Percentiles rank a stretch among this genome's conserved stretches.
These are phyloP conservation scores for Phthorimaea operculella DNA, from an alignment of 1,140 invertebrate species.

Conservation along the genomic window DNA sequence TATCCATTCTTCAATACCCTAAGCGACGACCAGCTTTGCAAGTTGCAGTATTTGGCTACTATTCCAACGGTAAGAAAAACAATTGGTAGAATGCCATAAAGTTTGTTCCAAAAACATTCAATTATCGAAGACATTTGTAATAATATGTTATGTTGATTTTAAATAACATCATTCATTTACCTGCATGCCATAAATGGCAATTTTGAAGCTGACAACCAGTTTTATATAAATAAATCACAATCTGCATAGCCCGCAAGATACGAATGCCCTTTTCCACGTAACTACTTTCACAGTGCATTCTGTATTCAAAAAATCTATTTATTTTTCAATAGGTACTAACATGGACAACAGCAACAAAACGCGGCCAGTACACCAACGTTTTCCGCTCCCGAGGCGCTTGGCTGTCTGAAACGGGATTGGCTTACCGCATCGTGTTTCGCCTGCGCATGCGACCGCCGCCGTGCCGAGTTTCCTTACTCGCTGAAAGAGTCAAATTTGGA, in stretches of 20 bases:
- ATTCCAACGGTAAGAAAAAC: conserved; percentile 34
- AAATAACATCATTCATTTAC: too few relatives aligned
- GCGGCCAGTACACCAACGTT: conserved; percentile 35
- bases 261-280: too few relatives aligned
- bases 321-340: conserved; percentile 22
- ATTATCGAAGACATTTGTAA: too few relatives aligned
- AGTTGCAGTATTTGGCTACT: conserved; percentile 44
- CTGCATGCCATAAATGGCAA: too few relatives aligned
- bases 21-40: conserved; percentile 44
- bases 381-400: conserved; percentile 31
- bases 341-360: conserved; percentile 36
- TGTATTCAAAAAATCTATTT: too few relatives aligned
- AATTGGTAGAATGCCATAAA: too few relatives aligned
- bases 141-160: too few relatives aligned
- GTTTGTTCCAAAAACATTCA: too few relatives aligned
- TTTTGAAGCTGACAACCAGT: too few relatives aligned
- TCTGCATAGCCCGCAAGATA: too few relatives aligned
- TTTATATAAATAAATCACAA: too few relatives aligned
- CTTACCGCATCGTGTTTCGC: conserved; percentile 27
- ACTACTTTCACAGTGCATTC: too few relatives aligned
- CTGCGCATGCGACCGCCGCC: conserved; percentile 34
- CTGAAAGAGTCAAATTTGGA: conserved; percentile 46
- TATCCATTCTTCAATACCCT: conserved; percentile 40
- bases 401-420: conserved; percentile 39
- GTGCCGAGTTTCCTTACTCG: conserved; percentile 40